Conservation (phyloP, 2,797 vertebrate genomes). For the Lacerta viridis region DNA sequence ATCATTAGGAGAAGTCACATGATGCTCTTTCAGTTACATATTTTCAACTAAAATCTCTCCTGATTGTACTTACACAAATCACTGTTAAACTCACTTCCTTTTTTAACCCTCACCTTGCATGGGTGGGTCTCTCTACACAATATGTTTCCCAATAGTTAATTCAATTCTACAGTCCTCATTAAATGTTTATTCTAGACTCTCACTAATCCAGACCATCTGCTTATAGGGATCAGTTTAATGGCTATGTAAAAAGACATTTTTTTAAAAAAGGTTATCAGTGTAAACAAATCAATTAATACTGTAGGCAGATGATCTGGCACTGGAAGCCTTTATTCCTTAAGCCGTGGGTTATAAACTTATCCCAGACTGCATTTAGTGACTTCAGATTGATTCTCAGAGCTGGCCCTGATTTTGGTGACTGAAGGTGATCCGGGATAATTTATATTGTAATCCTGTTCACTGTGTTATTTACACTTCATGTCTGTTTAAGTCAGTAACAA, state of each 20-base stretch:
- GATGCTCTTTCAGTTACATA: background rate
- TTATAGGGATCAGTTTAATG: background rate
- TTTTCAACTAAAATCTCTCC: background rate
- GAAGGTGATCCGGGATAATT: background rate
- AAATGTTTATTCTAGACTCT: background rate
- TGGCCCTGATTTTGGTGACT: background rate
- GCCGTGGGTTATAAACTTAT: background rate
- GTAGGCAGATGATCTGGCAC: background rate
- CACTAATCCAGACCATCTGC: background rate
- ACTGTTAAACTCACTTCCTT: background rate
- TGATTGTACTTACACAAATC: background rate
- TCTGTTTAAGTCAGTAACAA: conserved; percentile 51
- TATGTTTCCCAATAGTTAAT: background rate
- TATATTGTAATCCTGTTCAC: conserved; percentile 1
- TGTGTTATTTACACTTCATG: conserved; percentile 40
- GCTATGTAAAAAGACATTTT: background rate
- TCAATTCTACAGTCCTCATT: background rate
- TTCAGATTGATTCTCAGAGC: conserved; percentile 13
- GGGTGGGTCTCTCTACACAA: background rate
- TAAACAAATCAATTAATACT: background rate
- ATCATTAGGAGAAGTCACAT: background rate
- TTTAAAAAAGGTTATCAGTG: background rate
- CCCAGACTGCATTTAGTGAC: background rate
- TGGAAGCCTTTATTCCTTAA: background rate
- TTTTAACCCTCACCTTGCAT: background rate